A percentile compares a stretch with the other conserved stretches of the same genome.
Conservation (phyloP, 2,888 invertebrate species). For the Aphidius colemani region DNA sequence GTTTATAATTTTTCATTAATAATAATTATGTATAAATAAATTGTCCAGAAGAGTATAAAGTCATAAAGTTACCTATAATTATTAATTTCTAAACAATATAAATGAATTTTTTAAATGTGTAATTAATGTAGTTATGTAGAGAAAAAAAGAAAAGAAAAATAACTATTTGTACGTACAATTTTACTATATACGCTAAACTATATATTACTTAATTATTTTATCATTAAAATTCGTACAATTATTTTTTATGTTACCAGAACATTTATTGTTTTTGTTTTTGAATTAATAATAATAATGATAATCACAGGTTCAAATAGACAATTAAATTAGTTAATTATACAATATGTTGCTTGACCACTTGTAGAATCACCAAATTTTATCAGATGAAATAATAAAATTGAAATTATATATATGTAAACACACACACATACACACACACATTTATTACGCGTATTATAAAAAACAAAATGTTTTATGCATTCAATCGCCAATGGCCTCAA, state of each 20-base stretch:
- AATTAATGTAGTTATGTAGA: constrained; percentile 21
- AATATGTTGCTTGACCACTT: too few relatives aligned
- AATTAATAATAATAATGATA: too few relatives aligned
- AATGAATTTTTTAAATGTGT: constrained; percentile 44
- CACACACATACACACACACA: too few relatives aligned
- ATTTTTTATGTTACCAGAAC: too few relatives aligned
- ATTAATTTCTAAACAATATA: constrained; percentile 51
- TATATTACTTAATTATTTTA: too few relatives aligned
- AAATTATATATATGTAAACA: too few relatives aligned
- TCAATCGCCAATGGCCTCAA: constrained; percentile 27
- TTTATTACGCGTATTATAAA: constrained; percentile 5
- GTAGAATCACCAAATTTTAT: too few relatives aligned
- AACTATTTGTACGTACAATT: constrained; percentile 9
- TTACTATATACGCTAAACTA: not conserved
- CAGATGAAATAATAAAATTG: not conserved
- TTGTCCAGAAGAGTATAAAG: constrained; percentile 21
- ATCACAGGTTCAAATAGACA: too few relatives aligned
- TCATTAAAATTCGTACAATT: too few relatives aligned
- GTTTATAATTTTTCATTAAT: constrained; percentile 14
- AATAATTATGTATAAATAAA: constrained; percentile 6
- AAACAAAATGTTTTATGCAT: constrained; percentile 19
- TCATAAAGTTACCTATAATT: constrained; percentile 58
- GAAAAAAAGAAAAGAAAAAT: constrained; percentile 9
- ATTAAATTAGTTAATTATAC: too few relatives aligned
- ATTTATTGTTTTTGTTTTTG: too few relatives aligned